phyloP scores from a whole-genome alignment of 1,140 invertebrate genomes.

The Papilio dardanus region DNA sequence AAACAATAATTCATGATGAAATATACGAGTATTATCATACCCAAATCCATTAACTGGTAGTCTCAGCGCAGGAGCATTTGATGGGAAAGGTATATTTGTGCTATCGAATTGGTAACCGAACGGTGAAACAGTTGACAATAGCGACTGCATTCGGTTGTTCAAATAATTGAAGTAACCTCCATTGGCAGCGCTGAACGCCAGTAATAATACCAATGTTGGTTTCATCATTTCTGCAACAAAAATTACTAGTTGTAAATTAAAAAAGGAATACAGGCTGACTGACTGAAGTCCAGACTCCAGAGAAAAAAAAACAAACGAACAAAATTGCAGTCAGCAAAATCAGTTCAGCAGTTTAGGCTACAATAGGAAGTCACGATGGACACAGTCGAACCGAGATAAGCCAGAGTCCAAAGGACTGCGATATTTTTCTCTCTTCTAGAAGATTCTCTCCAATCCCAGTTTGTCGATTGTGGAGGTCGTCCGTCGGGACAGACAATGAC shows the following conservation, averaged over 20 bases:
- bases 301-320: too few species aligned
- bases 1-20: too few species aligned
- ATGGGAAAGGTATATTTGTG: slow-evolving; percentile 39
- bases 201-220: slow-evolving; percentile 15
- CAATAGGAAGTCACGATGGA: not conserved
- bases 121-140: slow-evolving; percentile 22
- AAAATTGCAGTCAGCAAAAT: too few species aligned
- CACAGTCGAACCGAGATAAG: too few species aligned
- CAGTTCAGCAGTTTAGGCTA: not conserved
- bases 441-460: too few species aligned
- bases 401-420: too few species aligned
- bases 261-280: not conserved
- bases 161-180: slow-evolving; percentile 27
- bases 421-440: too few species aligned
- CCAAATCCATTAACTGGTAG: slow-evolving; percentile 63
- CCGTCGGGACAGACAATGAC: too few species aligned
- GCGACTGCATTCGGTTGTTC: slow-evolving; percentile 19
- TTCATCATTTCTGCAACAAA: slow-evolving; percentile 41
- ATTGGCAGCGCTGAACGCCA: slow-evolving; percentile 13
- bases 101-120: slow-evolving; percentile 35
- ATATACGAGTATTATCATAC: slow-evolving; percentile 46
- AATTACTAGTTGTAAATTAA: not conserved
- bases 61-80: slow-evolving; percentile 48
- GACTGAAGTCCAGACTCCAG: not conserved
- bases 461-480: too few species aligned